Evolutionary conservation across 2,888 invertebrate species (phyloP).

Genomic region (Rhyacophila evoluta): DNA sequence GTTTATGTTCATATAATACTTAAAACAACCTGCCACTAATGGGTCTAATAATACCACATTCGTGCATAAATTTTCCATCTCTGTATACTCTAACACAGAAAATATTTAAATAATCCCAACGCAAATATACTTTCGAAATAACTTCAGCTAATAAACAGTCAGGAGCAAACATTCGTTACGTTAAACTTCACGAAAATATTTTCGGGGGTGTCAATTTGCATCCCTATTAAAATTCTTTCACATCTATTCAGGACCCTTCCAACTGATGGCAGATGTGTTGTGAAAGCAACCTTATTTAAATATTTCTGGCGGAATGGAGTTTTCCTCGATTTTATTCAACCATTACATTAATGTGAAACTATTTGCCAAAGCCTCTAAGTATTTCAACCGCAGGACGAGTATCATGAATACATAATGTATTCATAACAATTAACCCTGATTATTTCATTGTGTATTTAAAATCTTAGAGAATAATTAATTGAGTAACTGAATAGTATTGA

Average conservation of each 20-base stretch:
- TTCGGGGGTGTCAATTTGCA: neutral
- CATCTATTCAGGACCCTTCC: neutral
- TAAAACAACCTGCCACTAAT: too few species aligned
- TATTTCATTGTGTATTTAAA: too few species aligned
- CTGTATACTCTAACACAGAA: neutral
- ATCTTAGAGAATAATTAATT: too few species aligned
- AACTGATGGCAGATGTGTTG: neutral
- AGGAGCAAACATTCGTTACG: neutral
- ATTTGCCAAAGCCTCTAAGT: neutral
- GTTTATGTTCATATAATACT: too few species aligned
- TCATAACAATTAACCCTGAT: too few species aligned
- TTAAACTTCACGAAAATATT: neutral
- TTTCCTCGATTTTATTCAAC: neutral
- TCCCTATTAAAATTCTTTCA: neutral
- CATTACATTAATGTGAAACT: neutral
- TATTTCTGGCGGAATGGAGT: neutral
- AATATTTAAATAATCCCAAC: neutral
- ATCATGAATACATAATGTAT: too few species aligned
- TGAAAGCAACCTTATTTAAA: neutral
- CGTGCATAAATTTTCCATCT: neutral
- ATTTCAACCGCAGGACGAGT: neutral
- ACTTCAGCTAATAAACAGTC: neutral
- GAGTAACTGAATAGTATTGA: too few species aligned
- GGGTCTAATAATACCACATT: neutral
- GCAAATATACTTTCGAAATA: neutral